phyloP scores from a whole-genome alignment of 2,888 invertebrate genomes.

The Harmothoe impar region DNA sequence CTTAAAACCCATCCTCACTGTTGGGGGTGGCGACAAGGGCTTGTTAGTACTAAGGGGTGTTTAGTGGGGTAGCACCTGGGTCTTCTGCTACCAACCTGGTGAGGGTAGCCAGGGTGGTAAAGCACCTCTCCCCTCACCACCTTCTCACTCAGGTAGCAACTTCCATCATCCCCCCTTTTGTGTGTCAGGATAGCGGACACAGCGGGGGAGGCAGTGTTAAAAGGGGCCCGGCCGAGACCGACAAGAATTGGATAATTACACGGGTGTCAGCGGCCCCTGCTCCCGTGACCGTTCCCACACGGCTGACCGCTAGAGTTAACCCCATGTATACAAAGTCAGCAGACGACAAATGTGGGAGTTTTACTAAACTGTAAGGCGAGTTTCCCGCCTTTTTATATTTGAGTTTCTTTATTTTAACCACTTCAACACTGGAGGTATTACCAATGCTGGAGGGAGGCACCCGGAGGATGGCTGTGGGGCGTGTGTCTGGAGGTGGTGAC shows the following conservation, averaged over 20 bases:
- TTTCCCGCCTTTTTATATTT: neutral
- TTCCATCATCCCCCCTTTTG: neutral
- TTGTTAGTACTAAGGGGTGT: neutral
- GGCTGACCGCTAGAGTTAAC: no score
- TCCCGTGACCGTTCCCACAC: no score
- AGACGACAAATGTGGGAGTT: no score
- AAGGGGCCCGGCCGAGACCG: neutral
- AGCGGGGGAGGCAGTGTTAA: neutral
- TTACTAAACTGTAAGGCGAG: no score
- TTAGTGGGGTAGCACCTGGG: neutral
- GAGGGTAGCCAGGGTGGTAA: no score
- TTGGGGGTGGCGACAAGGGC: neutral
- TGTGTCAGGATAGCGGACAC: neutral
- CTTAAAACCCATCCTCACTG: no score
- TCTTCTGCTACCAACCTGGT: no score
- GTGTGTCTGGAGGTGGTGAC: neutral
- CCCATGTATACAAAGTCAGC: no score
- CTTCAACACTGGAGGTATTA: constrained; percentile 33
- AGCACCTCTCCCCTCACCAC: no score
- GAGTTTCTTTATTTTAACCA: constrained; percentile 2
- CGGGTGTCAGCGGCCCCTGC: neutral
- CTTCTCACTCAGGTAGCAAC: no score
- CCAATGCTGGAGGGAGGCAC: constrained; percentile 16
- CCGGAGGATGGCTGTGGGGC: neutral
- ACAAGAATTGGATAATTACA: constrained; percentile 51